phyloP scores from a whole-genome alignment of 1,140 invertebrate species.

The Lepidurus couesii region DNA sequence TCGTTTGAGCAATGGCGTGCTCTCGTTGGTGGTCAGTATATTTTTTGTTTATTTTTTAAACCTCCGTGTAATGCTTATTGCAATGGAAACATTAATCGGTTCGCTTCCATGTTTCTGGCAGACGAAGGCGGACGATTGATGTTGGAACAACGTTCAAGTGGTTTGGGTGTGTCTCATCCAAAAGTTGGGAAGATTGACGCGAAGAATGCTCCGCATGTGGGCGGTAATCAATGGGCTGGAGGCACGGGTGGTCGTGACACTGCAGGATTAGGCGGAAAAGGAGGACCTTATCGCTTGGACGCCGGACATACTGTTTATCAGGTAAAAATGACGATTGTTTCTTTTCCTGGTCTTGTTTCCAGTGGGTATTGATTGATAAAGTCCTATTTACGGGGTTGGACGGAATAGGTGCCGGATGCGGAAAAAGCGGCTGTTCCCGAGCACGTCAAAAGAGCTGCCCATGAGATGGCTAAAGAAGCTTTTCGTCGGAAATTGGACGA shows the following conservation, averaged over 20 bases:
- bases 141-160: slow-evolving; percentile 60
- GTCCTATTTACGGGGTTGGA: slow-evolving; percentile 24
- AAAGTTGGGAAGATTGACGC: slow-evolving; percentile 91
- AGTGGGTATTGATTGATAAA: neutral
- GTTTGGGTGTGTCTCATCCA: slow-evolving; percentile 64
- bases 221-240: slow-evolving; percentile 94
- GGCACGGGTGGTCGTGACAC: slow-evolving; percentile 84
- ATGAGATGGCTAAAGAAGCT: slow-evolving; percentile 85
- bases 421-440: slow-evolving; percentile 88
- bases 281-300: slow-evolving; percentile 85
- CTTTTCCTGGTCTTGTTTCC: neutral
- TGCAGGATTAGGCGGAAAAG: slow-evolving; percentile 87
- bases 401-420: slow-evolving; percentile 65
- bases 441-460: slow-evolving; percentile 76
- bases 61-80: neutral
- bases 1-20: slow-evolving; percentile 45
- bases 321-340: slow-evolving; percentile 45
- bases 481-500: slow-evolving; percentile 83
- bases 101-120: slow-evolving; percentile 39
- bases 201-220: slow-evolving; percentile 83
- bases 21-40: slow-evolving; percentile 20
- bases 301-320: slow-evolving; percentile 88
- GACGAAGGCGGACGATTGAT: slow-evolving; percentile 64
- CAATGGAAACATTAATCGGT: neutral
- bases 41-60: neutral